Evolutionary conservation across 2,888 invertebrate species (phyloP).

Genomic region (Drosophila formosana): DNA sequence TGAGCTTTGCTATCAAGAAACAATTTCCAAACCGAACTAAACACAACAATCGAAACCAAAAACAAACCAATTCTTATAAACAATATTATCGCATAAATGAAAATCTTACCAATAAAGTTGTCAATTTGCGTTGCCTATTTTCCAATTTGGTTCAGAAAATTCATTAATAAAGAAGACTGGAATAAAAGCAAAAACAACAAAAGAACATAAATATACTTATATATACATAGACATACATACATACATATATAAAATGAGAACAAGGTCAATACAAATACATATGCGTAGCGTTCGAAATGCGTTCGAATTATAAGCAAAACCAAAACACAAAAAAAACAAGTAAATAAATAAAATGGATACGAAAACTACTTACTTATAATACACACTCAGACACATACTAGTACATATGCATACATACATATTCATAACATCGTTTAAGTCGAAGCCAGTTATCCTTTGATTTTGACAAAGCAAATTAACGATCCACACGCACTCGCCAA

Average conservation of each 20-base stretch:
- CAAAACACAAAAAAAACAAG: neutral
- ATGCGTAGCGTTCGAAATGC: constrained; percentile 47
- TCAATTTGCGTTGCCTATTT: constrained; percentile 60
- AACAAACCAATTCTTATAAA: constrained; percentile 25
- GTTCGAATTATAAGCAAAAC: constrained; percentile 39
- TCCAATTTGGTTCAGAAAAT: constrained; percentile 51
- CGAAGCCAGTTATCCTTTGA: constrained; percentile 26
- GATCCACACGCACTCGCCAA: neutral
- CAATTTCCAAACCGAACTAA: constrained; percentile 52
- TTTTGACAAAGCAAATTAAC: constrained; percentile 11
- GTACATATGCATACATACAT: constrained; percentile 5
- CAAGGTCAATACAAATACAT: constrained; percentile 50
- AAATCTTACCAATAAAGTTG: constrained; percentile 55
- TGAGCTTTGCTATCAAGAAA: constrained; percentile 64
- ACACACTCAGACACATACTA: neutral
- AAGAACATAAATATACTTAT: constrained; percentile 48
- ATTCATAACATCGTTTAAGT: constrained; percentile 9
- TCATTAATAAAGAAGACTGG: constrained; percentile 74
- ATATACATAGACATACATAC: constrained; percentile 43
- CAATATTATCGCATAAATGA: constrained; percentile 18
- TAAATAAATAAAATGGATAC: neutral
- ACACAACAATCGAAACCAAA: constrained; percentile 21
- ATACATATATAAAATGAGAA: constrained; percentile 29
- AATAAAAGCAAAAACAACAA: constrained; percentile 64
- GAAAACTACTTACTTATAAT: constrained; percentile 34